A percentile compares a stretch with the other conserved stretches of the same genome.
Evolutionary conservation across 2,797 vertebrate genomes (phyloP).

Genomic region (Benthosema pterotum): DNA sequence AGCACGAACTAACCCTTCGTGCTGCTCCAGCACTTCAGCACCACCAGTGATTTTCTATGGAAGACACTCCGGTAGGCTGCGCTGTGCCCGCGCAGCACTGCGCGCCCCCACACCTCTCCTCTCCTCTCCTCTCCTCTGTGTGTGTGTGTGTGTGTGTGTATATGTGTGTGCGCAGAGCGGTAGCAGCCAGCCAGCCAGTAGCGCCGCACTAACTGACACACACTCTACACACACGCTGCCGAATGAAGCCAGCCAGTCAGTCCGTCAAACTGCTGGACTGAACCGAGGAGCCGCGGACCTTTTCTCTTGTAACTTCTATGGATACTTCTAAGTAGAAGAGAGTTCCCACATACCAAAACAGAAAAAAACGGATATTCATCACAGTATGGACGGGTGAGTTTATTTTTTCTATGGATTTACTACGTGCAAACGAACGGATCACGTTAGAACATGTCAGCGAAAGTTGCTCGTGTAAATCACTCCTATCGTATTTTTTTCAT

Average conservation of each 20-base stretch:
- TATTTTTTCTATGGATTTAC: neutral
- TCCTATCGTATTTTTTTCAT: neutral
- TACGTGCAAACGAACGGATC: no score
- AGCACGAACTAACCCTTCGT: no score
- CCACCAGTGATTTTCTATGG: slow-evolving; percentile 10
- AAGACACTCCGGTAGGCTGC: slow-evolving; percentile 51
- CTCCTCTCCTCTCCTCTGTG: neutral
- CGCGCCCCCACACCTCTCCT: slow-evolving; percentile 13
- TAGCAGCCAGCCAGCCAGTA: slow-evolving; percentile 25
- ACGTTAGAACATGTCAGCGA: slow-evolving; percentile 1
- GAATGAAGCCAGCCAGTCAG: slow-evolving; percentile 17
- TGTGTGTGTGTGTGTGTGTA: slow-evolving; percentile 29
- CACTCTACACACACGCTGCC: slow-evolving; percentile 14
- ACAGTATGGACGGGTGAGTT: slow-evolving; percentile 27
- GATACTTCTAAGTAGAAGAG: slow-evolving; percentile 27
- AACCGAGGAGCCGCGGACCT: slow-evolving; percentile 12
- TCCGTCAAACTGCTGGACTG: slow-evolving; percentile 16
- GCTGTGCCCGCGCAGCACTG: slow-evolving; percentile 44
- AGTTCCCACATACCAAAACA: slow-evolving; percentile 11
- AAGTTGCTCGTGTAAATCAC: slow-evolving; percentile 23
- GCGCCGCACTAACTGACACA: neutral
- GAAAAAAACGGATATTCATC: slow-evolving; percentile 27
- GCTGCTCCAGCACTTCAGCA: neutral
- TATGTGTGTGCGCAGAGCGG: slow-evolving; percentile 26
- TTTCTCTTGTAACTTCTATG: slow-evolving; percentile 42